These are phyloP conservation scores for Sarotherodon lohbergeri DNA, from an alignment of 2,113 vertebrate genomes.

Conservation along the genomic window DNA sequence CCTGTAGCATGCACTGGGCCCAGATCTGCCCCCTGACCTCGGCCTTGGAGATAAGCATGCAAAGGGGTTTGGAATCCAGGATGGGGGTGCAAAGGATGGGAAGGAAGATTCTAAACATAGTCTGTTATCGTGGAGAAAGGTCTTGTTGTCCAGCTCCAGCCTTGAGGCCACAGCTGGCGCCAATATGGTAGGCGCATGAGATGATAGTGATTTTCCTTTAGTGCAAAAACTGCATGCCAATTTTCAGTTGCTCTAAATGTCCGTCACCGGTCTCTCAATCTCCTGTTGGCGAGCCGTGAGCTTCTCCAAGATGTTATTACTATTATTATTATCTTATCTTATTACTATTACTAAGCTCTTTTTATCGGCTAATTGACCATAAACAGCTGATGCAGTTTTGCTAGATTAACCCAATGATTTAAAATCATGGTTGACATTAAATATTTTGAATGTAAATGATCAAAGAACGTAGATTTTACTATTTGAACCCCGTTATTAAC, in stretches of 20 bases:
- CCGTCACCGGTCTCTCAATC: background rate
- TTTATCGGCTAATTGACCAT: rapidly evolving
- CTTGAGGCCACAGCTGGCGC: background rate
- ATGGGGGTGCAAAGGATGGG: background rate
- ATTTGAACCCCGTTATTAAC: rapidly evolving
- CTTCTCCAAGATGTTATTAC: background rate
- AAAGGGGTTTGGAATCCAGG: background rate
- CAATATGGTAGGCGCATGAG: background rate
- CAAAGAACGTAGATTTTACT: rapidly evolving
- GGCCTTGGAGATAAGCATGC: background rate
- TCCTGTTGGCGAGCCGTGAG: too few relatives aligned
- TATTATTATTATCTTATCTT: background rate
- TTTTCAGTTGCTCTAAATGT: background rate
- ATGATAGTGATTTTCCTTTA: background rate
- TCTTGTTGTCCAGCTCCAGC: background rate
- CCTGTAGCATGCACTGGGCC: background rate
- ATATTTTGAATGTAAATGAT: background rate
- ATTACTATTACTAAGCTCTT: background rate
- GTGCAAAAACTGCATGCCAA: background rate
- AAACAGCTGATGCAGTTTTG: background rate
- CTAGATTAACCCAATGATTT: background rate
- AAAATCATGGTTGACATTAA: background rate
- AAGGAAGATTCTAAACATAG: background rate
- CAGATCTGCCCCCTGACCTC: background rate
- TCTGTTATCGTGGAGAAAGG: rapidly evolving